Evolutionary conservation across 2,797 vertebrate species (phyloP), one percentile per base, ranked within the genome.

Genomic region (Rhinatrema bivittatum): DNA sequence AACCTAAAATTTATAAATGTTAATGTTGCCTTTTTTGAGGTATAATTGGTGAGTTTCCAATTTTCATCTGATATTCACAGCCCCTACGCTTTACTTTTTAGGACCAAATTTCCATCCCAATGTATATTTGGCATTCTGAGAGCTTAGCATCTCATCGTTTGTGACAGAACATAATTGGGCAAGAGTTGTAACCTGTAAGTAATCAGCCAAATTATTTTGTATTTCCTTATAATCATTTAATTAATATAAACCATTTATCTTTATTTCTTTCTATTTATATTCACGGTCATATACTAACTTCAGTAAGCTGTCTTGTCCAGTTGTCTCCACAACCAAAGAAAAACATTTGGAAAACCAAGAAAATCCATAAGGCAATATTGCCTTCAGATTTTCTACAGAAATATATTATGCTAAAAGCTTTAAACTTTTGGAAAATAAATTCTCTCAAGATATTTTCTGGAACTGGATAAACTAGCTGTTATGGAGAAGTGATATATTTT

Each of bases 81-180:
- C 40, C 50, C 62, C 55, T 53, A 27, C 47, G 15, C 23, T 60
- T 42, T 51, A 32, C 44, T 62, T 60, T 47, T 35, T 47, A 23
- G 16, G 14, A 4, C 13, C 3, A 16, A 48, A 24, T 34, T 62
- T 65, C 2, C 2, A 52, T 46, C 59, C 14, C 16, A 13, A 21
- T 29, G 12, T 27, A 33, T 46, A 52, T 53, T 56, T 40, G 12
- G 20, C 32, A 53, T 47, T 50, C 36, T 50, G 47, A 48, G 23
- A 46, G 20, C 13, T 42, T 38, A 44, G 34, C 15, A 17, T 45
- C 9, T 48, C 56, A 10, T 38, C 29, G 4, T 42, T 36, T 23
- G 5, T 44, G 33, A 48, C 19, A 48, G 35, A 28, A 51, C 36
- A 31, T 40, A 62, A 21, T 4, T 22, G 46, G 21, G 14, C 25